Evolutionary conservation across 2,797 vertebrate genomes (phyloP), one percentile per base, ranked within the genome.

Genomic region (Catamblyrhynchus diadema): DNA sequence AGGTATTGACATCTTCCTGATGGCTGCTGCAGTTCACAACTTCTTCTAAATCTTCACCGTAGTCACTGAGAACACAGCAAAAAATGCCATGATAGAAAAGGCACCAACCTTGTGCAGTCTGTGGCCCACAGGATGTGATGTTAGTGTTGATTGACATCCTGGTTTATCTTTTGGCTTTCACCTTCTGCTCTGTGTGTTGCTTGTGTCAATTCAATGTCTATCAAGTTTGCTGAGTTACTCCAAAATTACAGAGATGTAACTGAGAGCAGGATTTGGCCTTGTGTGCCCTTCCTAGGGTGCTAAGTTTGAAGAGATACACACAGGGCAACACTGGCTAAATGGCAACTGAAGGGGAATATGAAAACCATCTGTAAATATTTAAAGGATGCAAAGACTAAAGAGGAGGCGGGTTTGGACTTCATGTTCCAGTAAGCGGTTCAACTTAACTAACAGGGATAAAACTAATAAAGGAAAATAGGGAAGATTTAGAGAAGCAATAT

Each of bases 361-460:
- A 85, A 94, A 94, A 80, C 64, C 67, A 86, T 80, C 84, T 87
- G 88, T 70, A 82, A 82, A 74, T 82, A 84, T 82, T 92, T 72
- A 59, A 91, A 87, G 53, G 67, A 28, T 70, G 21, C 70, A 93
- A 78, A 83, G 73, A 60, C 44, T 86, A 66, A 86, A 83, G 85
- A 91, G 59, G 54, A 79, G 82, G n/a, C 0, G 1, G 33, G 33
- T 51, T 94, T 71, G 54, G 41, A 50, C 44, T 69, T 23, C 16
- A 4, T 24, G 51, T 91, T 93, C 51, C 51, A 70, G 24, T 71
- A 51, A 44, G 51, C 27, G 14, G 69, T 94, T 90, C 30, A 59
- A 56, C 20, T 83, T 73, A 37, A 79, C n/a, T 59, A 54, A 37
- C 22, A 44, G 35, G 30, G 27, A 59, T 65, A 62, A 91, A 88